Conservation (phyloP, 2,113 vertebrate species). For the Nothocercus julius region DNA sequence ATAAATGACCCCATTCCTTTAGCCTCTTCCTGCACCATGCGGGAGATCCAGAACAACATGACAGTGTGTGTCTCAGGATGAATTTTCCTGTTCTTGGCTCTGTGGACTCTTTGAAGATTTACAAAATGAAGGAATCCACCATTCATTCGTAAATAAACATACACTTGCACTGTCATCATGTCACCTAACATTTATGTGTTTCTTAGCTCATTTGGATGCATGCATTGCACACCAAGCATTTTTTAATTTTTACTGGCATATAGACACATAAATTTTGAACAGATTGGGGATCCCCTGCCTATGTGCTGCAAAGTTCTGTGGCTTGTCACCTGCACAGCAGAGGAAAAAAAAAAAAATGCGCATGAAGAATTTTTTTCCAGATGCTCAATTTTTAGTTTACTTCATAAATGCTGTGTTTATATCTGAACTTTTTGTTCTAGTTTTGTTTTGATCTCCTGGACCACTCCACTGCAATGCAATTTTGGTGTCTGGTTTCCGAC, state of each 20-base stretch:
- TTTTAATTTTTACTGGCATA: background rate
- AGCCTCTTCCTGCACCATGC: background rate
- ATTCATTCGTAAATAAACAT: background rate
- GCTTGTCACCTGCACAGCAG: background rate
- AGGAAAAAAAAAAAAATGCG: no score
- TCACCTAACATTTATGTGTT: background rate
- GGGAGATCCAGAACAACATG: fast-evolving
- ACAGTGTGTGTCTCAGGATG: fast-evolving
- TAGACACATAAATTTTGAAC: fast-evolving
- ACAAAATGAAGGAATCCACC: background rate
- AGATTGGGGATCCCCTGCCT: background rate
- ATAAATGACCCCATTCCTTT: background rate
- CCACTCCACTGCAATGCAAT: background rate
- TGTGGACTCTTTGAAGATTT: background rate
- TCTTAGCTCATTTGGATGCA: background rate
- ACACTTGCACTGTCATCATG: background rate
- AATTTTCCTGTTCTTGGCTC: background rate
- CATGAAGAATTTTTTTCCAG: background rate
- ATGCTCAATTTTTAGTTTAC: background rate
- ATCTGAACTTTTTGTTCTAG: background rate
- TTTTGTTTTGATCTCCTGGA: background rate
- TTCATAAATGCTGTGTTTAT: background rate
- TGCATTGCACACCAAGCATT: fast-evolving
- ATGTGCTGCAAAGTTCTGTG: background rate
- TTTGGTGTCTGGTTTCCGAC: background rate